Percentiles rank a stretch among this genome's conserved stretches.
Evolutionary conservation across 2,113 vertebrate genomes (phyloP).

Genomic region (Himantopus leucocephalus): DNA sequence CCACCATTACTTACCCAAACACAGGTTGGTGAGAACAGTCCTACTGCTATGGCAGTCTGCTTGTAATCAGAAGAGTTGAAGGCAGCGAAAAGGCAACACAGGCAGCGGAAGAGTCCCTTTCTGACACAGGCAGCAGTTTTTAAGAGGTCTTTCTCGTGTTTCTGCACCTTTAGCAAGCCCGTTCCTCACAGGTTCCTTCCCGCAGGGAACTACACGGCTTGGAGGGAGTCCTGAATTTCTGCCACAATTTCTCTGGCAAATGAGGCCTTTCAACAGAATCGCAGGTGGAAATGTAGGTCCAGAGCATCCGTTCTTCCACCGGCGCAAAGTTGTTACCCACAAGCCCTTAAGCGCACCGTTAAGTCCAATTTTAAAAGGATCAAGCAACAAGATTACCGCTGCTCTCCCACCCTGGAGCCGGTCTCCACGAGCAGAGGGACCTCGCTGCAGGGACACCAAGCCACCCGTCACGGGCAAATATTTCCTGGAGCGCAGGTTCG

Average conservation of each 20-base stretch:
- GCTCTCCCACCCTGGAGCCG: neutral
- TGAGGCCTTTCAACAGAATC: neutral
- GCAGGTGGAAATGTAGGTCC: neutral
- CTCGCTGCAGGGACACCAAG: neutral
- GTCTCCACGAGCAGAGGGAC: neutral
- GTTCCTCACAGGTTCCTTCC: neutral
- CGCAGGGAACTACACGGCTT: neutral
- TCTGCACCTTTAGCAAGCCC: neutral
- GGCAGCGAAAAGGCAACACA: neutral
- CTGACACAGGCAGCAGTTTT: neutral
- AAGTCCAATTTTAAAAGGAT: neutral
- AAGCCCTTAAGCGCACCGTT: fast-evolving
- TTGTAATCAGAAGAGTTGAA: fast-evolving
- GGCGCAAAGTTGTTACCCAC: neutral
- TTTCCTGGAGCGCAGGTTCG: neutral
- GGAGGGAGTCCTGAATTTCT: neutral
- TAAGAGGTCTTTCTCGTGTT: neutral
- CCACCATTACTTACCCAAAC: neutral
- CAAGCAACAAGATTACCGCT: fast-evolving
- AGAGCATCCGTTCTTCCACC: neutral
- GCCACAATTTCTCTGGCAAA: neutral
- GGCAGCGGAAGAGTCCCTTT: neutral
- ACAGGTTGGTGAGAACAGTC: neutral
- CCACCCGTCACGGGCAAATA: fast-evolving
- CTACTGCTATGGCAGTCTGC: neutral